Evolutionary conservation across 2,888 invertebrate genomes (phyloP), one percentile per base, ranked within the genome.

Genomic region (Clusia tigrina): DNA sequence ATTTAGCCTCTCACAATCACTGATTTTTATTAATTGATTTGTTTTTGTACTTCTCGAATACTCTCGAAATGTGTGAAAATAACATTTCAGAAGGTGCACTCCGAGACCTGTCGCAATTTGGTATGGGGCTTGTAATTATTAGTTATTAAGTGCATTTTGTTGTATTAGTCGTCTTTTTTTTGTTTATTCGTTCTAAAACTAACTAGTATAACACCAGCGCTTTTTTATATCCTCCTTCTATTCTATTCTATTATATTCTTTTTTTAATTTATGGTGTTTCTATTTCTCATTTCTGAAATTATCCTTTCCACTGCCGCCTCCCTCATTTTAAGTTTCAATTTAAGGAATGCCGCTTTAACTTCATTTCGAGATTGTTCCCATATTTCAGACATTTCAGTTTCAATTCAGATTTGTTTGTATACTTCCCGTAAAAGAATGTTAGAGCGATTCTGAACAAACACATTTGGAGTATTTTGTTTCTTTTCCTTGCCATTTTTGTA

Each of bases 21-120:
- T 48, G 22, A 6, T 64, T 71, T 75, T 69, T 70, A 71, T 70
- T 72, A 71, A 48, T 48, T 74, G 64, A 69, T 74, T 76, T 72
- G 24, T 54, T 58, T 58, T 52, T 37, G 58, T 37, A 58, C 52
- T 60, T 38, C 18, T 24, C 51, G 22, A 23, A 53, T 24, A 53
- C 2, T 51, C 10, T 53, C 54, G 54, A 54, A 54, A 54, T 32
- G 32, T 37, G 25, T 23, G 32, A 60, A 52, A 42, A 71, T 71
- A 71, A 67, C 65, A 69, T 76, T 74, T 72, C 79, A 83, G 82
- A 82, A 79, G 79, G 74, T 78, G 81, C 80, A 82, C 81, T 80
- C 81, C 78, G 84, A 84, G 77, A 83, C 83, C 75, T 84, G 84
- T 81, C 82, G 82, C 79, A 83, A 83, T 78, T 81, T 84, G 84